Base-by-base conservation (phyloP, 1,140 invertebrate genomes). In the Dreissena rostriformis region DNA sequence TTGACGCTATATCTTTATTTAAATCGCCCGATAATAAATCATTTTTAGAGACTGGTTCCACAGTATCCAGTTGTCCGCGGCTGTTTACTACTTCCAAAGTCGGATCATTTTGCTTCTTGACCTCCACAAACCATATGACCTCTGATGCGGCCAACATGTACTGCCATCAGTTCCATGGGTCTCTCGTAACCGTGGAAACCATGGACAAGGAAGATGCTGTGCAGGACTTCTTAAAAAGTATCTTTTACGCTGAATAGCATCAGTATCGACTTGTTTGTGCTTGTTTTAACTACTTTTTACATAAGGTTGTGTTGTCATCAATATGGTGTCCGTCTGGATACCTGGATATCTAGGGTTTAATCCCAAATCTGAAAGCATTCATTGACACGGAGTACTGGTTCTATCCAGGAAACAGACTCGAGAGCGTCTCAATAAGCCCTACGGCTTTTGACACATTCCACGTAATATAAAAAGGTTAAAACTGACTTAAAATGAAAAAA, bases 161-260 rank as follows among this genome's bases (percentile, higher is more conserved):
- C 24, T 79, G 77, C 57, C 24, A 52, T 57, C 24, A 71, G 26
- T 19, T 70, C 28, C 14, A 55, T 15, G 77, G 77, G 19, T 24
- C 2, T 29, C 51, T 53, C 22, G 66, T 71, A 39, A 28, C 77
- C 52, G 70, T 79, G 22, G 77, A 79, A 55, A 79, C 29, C n/a
- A 29, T 28, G 24, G 77, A 61, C 22, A 79, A 79, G 49, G 65
- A 79, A 28, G 51, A 28, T 17, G 66, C 77, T 79, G 77, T 79
- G 8, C 77, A 79, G 24, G 57, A 26, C 7, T 79, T 79, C 52
- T 79, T 79, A 17, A 55, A 79, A 17, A 17, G 77, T 28, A n/a
- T 28, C 67, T 22, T 7, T 26, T 2, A 28, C 4, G 17, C 57
- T n/a, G 22, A 61, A 61, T n/a, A 2, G 12, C 4, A 11, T 6